Percentiles rank a stretch among this genome's conserved stretches.
Conservation (phyloP, 1,140 invertebrate species). For the Drosophila santomea region DNA sequence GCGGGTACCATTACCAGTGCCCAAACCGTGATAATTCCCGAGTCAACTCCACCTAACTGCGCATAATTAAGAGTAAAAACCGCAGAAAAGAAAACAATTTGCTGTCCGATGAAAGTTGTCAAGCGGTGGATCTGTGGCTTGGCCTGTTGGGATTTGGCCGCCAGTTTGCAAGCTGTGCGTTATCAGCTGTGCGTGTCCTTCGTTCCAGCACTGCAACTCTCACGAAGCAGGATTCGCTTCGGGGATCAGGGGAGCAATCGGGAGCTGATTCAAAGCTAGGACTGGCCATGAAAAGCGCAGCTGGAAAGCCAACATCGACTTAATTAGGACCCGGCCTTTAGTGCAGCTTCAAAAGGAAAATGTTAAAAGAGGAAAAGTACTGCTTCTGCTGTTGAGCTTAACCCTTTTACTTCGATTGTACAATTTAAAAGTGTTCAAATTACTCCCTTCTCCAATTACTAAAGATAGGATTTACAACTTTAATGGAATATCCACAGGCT, state of each 20-base stretch:
- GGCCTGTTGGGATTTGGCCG: background rate
- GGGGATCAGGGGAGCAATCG: slow-evolving; percentile 1
- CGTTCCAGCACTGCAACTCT: background rate
- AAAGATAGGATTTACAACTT: no score
- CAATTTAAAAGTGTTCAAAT: no score
- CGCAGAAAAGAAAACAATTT: slow-evolving; percentile 52
- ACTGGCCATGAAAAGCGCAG: slow-evolving; percentile 40
- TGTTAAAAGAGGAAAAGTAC: slow-evolving; percentile 21
- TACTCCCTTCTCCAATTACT: no score
- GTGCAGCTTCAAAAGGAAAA: slow-evolving; percentile 55
- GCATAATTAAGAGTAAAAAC: slow-evolving; percentile 62
- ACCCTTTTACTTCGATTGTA: background rate
- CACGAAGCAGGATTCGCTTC: background rate
- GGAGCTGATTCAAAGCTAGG: background rate
- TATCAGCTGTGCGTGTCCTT: slow-evolving; percentile 25
- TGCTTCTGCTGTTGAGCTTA: slow-evolving; percentile 16
- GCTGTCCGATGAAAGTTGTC: slow-evolving; percentile 42
- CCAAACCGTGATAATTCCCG: slow-evolving; percentile 41
- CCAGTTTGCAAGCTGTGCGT: slow-evolving; percentile 3
- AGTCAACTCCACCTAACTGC: slow-evolving; percentile 48
- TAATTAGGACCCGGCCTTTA: slow-evolving; percentile 33
- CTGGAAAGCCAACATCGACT: slow-evolving; percentile 41
- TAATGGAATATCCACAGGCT: no score
- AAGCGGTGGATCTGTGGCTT: slow-evolving; percentile 15
- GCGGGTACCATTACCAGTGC: slow-evolving; percentile 5